phyloP scores from a whole-genome alignment of 2,113 vertebrate species.

The human region GRCh38 chr9:82523001-82523500 shows the following conservation, averaged over 20 bases:
- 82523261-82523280: background rate
- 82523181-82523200: background rate
- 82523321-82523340: background rate
- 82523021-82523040: constrained; percentile 3
- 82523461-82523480: background rate
- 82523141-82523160: background rate
- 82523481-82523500: background rate
- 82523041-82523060: background rate
- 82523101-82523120: constrained; percentile 15
- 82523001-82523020: constrained; percentile 4
- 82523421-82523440: background rate
- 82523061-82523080: background rate
- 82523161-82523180: background rate
- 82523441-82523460: background rate
- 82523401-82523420: background rate
- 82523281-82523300: background rate
- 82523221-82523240: background rate
- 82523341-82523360: background rate
- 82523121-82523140: background rate
- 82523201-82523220: background rate
- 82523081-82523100: constrained; percentile 20
- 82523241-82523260: background rate
- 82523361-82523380: background rate
- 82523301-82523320: background rate
- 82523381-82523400: background rate